Evolutionary conservation across 2,888 invertebrate genomes (phyloP), one percentile per base, ranked within the genome.

Genomic region (Epinotia ramella): DNA sequence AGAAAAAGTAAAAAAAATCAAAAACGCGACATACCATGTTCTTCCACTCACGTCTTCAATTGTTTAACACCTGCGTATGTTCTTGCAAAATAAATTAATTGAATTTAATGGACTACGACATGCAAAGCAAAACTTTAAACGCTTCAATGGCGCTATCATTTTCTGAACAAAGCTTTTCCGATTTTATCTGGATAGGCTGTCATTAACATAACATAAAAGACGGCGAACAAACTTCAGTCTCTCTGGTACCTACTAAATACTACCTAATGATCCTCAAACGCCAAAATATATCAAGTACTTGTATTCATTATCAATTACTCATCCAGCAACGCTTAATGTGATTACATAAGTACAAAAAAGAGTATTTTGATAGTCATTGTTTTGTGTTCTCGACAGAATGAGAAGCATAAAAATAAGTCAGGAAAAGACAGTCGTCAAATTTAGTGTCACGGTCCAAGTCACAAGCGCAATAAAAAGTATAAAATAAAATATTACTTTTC

Each of bases 401-500:
- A 63, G 40, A 40, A 40, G n/a, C 33, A 40, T 63, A 63, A 63
- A 63, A 40, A 53, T 16, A 24, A 24, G 40, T 12, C 33, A 5
- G 40, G n/a, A 63, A 63, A 63, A 63, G 63, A 63, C 63, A 63
- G 63, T 63, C 63, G 63, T 40, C 63, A 63, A 63, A 63, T 63
- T 63, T 40, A 0, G 40, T 40, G 40, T 16, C 18, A 40, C 7
- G 33, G 40, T 13, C 13, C 3, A 63, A 63, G 63, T 40, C 9
- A 18, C 3, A 63, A 40, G 63, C 40, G 18, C 33, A 40, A n/a
- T 3, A 18, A 16, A 62, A 40, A 16, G 16, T 28, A 60, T 12
- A 4, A 16, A 20, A 60, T 28, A 60, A 11, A 24, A 28, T 28
- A 3, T n/a, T n/a, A 12, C 28, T 12, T 16, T 28, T 60, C 24